Evolutionary conservation across 2,113 vertebrate species (phyloP), one percentile per base, ranked within the genome.

Genomic region (Pseudonaja textilis): DNA sequence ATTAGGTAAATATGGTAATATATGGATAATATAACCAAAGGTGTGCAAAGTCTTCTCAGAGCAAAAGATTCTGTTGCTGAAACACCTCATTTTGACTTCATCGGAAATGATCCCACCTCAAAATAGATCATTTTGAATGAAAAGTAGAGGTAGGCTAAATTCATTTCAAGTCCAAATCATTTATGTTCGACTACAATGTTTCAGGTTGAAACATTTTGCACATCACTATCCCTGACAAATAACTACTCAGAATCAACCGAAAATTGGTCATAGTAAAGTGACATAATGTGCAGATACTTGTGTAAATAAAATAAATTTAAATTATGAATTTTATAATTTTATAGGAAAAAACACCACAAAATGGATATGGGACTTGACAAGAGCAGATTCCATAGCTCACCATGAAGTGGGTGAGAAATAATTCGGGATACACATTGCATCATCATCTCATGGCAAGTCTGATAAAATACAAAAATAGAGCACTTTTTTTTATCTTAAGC

Each of bases 381-480:
- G 61, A 88, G n/a, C 20, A 87, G 18, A 61, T 39, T 47, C 47
- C 26, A 87, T 59, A 64, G 95, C 98, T 95, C 96, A 99, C 98
- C 98, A 0, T 99, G 98, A 96, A 99, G 97, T 0, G 98, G 98
- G 89, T 99, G 98, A 0, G 98, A 98, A 55, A 98, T 97, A 26
- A 98, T 93, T 89, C 98, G 96, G 89, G 98, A 98, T 94, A 98
- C 95, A 0, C 98, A 98, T 97, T 98, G 98, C 96, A 98, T 97
- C 97, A 98, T 95, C 98, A 99, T 99, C 97, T 99, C 98, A 0
- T 99, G 98, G 87, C 98, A 99, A 0, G 98, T 99, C 98, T 98
- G 97, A 7, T 69, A 93, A 92, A 96, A 52, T 91, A 22, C 91
- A 54, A 50, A 20, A 52, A 92, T 1, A 69, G 56, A 93, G 47